These are phyloP conservation scores for Caenorhabditis remanei DNA, from an alignment of 1,140 invertebrate species.

Conservation along the genomic window DNA sequence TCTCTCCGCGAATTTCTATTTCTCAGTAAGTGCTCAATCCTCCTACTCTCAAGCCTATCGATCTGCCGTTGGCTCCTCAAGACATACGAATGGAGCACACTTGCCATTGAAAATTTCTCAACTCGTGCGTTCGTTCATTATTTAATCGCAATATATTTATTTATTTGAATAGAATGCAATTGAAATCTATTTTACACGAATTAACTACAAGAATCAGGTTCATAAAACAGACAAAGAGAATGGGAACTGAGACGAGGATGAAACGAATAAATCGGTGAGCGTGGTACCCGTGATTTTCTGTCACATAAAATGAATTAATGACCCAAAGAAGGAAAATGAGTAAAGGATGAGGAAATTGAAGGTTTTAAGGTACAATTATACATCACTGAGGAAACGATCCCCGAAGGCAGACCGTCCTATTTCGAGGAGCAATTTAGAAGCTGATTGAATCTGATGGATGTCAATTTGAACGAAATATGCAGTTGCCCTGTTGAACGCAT, in stretches of 20 bases:
- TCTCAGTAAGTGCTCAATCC: not conserved
- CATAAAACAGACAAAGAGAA: not conserved
- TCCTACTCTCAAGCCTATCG: conserved; percentile 51
- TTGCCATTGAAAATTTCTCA: conserved; percentile 5
- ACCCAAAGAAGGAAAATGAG: conserved; percentile 10
- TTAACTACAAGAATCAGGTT: conserved; percentile 1
- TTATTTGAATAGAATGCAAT: not conserved
- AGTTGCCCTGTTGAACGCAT: conserved; percentile 57
- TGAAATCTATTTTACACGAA: conserved; percentile 1
- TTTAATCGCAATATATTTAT: not conserved
- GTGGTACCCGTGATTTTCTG: conserved; percentile 19
- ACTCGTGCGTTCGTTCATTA: not conserved
- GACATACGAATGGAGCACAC: conserved; percentile 43
- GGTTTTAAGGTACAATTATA: conserved; percentile 44
- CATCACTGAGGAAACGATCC: conserved; percentile 57
- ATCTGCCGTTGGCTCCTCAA: conserved; percentile 27
- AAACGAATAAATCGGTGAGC: conserved; percentile 6
- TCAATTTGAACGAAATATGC: conserved; percentile 61
- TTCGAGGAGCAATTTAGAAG: conserved; percentile 47
- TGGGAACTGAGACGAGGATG: conserved; percentile 3
- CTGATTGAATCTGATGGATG: conserved; percentile 54
- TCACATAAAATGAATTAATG: conserved; percentile 6
- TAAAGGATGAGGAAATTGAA: not conserved
- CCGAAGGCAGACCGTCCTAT: conserved; percentile 30
- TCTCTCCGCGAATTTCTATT: conserved; percentile 10